Conservation (phyloP, 2,888 invertebrate species). For the Hecatera dysodea region DNA sequence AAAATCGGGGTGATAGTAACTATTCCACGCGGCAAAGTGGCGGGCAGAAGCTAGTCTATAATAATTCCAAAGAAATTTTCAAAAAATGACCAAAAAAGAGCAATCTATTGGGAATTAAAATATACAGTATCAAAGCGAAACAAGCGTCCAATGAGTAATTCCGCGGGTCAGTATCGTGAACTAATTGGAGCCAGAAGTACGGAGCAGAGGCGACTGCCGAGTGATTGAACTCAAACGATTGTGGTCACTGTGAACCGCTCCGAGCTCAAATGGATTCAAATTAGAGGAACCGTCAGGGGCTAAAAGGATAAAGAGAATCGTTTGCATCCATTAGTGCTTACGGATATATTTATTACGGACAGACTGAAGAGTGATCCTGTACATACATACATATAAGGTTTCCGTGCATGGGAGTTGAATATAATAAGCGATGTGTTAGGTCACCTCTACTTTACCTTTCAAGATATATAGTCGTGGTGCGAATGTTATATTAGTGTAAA, state of each 20-base stretch:
- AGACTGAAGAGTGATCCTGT: too few species aligned
- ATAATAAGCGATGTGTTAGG: too few species aligned
- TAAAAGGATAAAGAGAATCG: not conserved
- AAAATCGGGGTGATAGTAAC: too few species aligned
- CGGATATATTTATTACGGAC: not conserved
- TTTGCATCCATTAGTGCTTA: constrained; percentile 4
- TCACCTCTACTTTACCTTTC: too few species aligned
- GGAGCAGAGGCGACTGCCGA: not conserved
- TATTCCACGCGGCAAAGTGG: too few species aligned
- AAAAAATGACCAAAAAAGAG: too few species aligned
- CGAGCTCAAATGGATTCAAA: constrained; percentile 35
- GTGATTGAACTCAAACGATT: constrained; percentile 22
- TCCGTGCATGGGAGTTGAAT: too few species aligned
- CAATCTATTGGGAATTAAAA: not conserved
- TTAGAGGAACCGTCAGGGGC: constrained; percentile 10
- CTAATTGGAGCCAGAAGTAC: constrained; percentile 3
- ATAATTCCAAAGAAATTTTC: too few species aligned
- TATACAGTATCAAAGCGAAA: not conserved
- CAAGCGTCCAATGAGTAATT: constrained; percentile 2
- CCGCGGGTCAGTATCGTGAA: not conserved
- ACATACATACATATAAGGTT: too few species aligned
- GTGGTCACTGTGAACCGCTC: constrained; percentile 13
- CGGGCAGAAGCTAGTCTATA: too few species aligned
- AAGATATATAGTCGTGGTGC: too few species aligned
- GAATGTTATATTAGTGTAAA: too few species aligned